phyloP scores from a whole-genome alignment of 2,888 invertebrate genomes.

The Leptinotarsa tumamoca region DNA sequence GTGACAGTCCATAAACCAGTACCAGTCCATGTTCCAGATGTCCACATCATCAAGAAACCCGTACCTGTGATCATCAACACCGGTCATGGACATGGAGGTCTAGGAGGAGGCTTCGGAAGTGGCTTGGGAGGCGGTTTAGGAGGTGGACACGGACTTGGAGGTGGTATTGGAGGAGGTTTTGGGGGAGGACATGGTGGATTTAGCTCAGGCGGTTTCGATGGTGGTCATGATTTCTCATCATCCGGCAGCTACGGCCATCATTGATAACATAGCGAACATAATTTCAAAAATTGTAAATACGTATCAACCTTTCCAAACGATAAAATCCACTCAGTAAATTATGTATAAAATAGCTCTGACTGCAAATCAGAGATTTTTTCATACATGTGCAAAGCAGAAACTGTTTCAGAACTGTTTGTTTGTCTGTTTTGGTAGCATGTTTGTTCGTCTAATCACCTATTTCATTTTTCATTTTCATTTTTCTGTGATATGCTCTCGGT shows the following conservation, averaged over 20 bases:
- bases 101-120: conserved; percentile 49
- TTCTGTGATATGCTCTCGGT: conserved; percentile 35
- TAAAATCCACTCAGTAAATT: not conserved
- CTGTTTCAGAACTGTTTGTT: conserved; percentile 40
- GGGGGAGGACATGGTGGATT: conserved; percentile 47
- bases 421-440: conserved; percentile 40
- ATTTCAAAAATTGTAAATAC: conserved; percentile 13
- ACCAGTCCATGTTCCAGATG: conserved; percentile 66
- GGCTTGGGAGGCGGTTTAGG: conserved; percentile 37
- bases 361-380: conserved; percentile 25
- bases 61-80: conserved; percentile 64
- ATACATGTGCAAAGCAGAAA: conserved; percentile 27
- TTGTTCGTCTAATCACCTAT: conserved; percentile 30
- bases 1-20: conserved; percentile 67
- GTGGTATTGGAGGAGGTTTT: conserved; percentile 39
- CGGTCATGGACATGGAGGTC: conserved; percentile 50
- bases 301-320: not conserved
- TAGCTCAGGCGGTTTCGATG: conserved; percentile 46
- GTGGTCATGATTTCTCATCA: conserved; percentile 45
- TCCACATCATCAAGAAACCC: conserved; percentile 69
- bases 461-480: conserved; percentile 23
- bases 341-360: conserved; percentile 45
- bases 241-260: conserved; percentile 49
- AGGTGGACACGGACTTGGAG: conserved; percentile 30
- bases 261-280: conserved; percentile 26